These are phyloP conservation scores for Hirundichthys speculiger DNA, from an alignment of 2,113 vertebrate species.

Conservation along the genomic window DNA sequence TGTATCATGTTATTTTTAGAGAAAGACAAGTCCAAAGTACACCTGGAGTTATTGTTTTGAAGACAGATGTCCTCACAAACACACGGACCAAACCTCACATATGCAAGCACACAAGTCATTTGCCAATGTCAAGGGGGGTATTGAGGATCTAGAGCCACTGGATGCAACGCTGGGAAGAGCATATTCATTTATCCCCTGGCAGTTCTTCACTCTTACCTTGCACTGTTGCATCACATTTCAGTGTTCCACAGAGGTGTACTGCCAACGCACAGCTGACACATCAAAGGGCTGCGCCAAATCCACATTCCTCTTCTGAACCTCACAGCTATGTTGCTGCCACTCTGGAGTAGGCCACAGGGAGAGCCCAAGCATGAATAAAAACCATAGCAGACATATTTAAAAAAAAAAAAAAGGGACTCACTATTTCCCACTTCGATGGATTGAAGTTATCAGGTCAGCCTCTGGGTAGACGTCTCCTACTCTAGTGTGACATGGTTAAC, in stretches of 20 bases:
- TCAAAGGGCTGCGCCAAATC: constrained; percentile 75
- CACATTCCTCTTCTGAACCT: constrained; percentile 55
- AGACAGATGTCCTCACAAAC: background rate
- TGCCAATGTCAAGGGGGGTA: constrained; percentile 52
- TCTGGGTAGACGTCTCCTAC: constrained; percentile 48
- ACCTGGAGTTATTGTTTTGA: constrained; percentile 11
- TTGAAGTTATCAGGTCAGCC: constrained; percentile 56
- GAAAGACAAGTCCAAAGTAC: constrained; percentile 18
- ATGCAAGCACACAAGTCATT: constrained; percentile 33
- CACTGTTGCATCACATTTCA: constrained; percentile 69
- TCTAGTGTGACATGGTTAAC: constrained; percentile 26
- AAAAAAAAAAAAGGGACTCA: constrained; percentile 56
- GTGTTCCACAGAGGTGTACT: constrained; percentile 67
- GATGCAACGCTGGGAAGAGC: constrained; percentile 48
- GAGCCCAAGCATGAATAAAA: constrained; percentile 76
- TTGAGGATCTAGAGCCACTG: constrained; percentile 33
- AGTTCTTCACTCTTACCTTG: constrained; percentile 62
- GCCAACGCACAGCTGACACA: constrained; percentile 73
- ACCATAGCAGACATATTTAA: constrained; percentile 66
- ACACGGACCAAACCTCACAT: background rate
- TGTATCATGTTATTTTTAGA: constrained; percentile 25
- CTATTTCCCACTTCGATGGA: constrained; percentile 70
- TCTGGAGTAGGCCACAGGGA: constrained; percentile 46
- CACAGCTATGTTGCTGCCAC: constrained; percentile 61
- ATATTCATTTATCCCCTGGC: constrained; percentile 67